Conservation (phyloP, 2,113 vertebrate genomes). For the Centropus bengalensis region DNA sequence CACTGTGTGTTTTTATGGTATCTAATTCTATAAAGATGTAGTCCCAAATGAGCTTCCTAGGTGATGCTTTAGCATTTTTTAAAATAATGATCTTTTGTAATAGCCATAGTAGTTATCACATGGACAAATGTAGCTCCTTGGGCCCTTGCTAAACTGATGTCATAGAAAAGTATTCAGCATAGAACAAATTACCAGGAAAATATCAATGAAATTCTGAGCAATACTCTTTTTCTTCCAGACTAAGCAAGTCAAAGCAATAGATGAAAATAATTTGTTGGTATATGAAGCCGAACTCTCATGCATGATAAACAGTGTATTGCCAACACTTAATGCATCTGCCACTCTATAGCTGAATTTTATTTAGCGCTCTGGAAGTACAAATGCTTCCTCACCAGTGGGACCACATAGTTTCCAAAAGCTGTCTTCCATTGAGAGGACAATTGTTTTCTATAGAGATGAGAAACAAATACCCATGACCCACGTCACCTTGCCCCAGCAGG, state of each 20-base stretch:
- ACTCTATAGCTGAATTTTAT: slow-evolving; percentile 51
- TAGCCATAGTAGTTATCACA: neutral
- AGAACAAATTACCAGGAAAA: neutral
- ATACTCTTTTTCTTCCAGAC: neutral
- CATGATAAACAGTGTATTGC: neutral
- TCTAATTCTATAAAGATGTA: neutral
- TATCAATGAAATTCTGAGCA: neutral
- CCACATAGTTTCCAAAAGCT: slow-evolving; percentile 79
- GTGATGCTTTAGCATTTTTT: neutral
- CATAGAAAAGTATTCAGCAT: neutral
- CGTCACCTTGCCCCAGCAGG: slow-evolving; percentile 82
- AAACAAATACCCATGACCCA: slow-evolving; percentile 91
- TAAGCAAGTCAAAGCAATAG: neutral
- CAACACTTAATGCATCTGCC: slow-evolving; percentile 47
- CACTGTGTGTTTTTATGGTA: neutral
- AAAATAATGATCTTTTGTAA: neutral
- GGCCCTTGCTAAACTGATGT: neutral
- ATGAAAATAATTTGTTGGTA: neutral
- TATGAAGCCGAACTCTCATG: neutral
- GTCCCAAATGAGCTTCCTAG: neutral
- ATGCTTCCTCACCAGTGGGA: slow-evolving; percentile 70
- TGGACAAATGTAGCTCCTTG: neutral
- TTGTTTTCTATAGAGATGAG: slow-evolving; percentile 84
- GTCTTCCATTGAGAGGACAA: slow-evolving; percentile 84
- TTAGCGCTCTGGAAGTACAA: slow-evolving; percentile 62